A percentile compares a stretch with the other conserved stretches of the same genome.
Evolutionary conservation across 2,113 vertebrate genomes (phyloP).

Genomic region (Pachypanchax playfairii): DNA sequence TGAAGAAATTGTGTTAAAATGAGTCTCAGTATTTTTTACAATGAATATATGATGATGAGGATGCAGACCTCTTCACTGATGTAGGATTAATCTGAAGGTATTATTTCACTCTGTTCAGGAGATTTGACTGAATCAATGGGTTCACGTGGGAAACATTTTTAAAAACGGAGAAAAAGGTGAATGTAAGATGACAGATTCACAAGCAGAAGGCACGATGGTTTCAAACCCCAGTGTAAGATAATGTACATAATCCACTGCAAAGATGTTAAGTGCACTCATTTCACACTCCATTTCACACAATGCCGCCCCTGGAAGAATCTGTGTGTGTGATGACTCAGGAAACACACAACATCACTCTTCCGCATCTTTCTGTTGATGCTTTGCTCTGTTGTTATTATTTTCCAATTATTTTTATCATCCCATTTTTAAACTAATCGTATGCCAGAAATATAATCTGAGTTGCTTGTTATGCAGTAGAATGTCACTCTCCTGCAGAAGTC

Average conservation of each 20-base stretch:
- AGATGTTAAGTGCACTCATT: slow-evolving; percentile 81
- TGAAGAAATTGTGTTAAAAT: not conserved
- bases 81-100: not conserved
- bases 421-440: slow-evolving; percentile 45
- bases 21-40: not conserved
- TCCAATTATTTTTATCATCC: slow-evolving; percentile 13
- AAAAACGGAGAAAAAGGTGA: slow-evolving; percentile 47
- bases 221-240: slow-evolving; percentile 63
- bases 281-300: slow-evolving; percentile 80
- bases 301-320: slow-evolving; percentile 62
- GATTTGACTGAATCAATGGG: slow-evolving; percentile 8
- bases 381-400: slow-evolving; percentile 44
- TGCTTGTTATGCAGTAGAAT: slow-evolving; percentile 16
- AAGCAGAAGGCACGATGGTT: slow-evolving; percentile 52
- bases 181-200: slow-evolving; percentile 55
- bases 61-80: not conserved
- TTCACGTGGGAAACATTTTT: slow-evolving; percentile 27
- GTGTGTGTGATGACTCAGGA: slow-evolving; percentile 63
- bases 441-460: slow-evolving; percentile 30
- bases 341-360: slow-evolving; percentile 57
- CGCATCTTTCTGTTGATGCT: slow-evolving; percentile 51
- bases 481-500: slow-evolving; percentile 16
- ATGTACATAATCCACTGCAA: slow-evolving; percentile 75
- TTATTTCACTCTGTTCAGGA: slow-evolving; percentile 7
- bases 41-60: slow-evolving; percentile 4